phyloP scores from a whole-genome alignment of 1,140 invertebrate genomes.

The Drosophila lacteicornis region DNA sequence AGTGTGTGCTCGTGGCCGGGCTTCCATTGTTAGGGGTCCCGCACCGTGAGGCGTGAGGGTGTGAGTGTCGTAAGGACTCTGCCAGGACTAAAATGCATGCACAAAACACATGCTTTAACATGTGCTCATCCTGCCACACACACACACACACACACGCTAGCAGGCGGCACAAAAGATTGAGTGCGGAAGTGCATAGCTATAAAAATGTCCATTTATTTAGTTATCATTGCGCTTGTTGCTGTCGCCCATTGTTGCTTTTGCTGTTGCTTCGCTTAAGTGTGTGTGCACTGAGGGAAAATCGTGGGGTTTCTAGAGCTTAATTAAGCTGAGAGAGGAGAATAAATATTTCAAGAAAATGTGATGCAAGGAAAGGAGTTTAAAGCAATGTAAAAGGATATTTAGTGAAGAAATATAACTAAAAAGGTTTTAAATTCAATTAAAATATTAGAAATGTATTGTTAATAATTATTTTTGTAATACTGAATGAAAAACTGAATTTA shows the following conservation, averaged over 20 bases:
- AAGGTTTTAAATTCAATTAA: neutral
- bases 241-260: slow-evolving; percentile 58
- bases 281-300: slow-evolving; percentile 11
- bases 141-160: slow-evolving; percentile 7
- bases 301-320: neutral
- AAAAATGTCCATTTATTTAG: slow-evolving; percentile 84
- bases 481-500: neutral
- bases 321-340: neutral
- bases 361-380: too few species aligned
- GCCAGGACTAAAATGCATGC: slow-evolving; percentile 54
- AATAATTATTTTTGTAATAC: neutral
- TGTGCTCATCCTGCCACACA: slow-evolving; percentile 71
- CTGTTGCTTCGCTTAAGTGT: slow-evolving; percentile 30
- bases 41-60: slow-evolving; percentile 14
- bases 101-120: slow-evolving; percentile 73
- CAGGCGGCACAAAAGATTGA: slow-evolving; percentile 79
- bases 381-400: too few species aligned
- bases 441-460: neutral
- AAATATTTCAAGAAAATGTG: neutral
- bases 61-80: slow-evolving; percentile 23
- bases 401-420: neutral
- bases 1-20: slow-evolving; percentile 66
- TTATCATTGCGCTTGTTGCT: slow-evolving; percentile 82
- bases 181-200: slow-evolving; percentile 83
- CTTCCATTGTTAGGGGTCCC: slow-evolving; percentile 53